Conservation (phyloP, 2,888 invertebrate species). For the Xestia c-nigrum region DNA sequence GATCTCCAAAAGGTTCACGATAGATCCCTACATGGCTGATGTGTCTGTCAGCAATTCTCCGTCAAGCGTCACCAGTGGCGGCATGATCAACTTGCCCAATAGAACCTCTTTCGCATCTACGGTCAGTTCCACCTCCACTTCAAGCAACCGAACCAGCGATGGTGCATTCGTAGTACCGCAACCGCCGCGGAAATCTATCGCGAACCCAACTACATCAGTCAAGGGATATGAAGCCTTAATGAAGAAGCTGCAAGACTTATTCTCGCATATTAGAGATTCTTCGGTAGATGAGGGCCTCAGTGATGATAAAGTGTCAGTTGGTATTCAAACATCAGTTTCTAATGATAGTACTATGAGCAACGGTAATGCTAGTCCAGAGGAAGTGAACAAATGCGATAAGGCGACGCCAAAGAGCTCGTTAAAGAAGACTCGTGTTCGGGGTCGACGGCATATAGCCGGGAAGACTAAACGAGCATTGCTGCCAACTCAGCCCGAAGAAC, state of each 20-base stretch:
- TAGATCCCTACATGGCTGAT: constrained; percentile 87
- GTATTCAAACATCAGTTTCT: constrained; percentile 81
- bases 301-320: constrained; percentile 86
- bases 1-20: constrained; percentile 86
- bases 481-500: constrained; percentile 86
- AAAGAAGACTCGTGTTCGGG: constrained; percentile 86
- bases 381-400: constrained; percentile 83
- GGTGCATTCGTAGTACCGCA: constrained; percentile 88
- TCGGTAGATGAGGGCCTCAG: constrained; percentile 77
- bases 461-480: constrained; percentile 86
- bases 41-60: constrained; percentile 86
- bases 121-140: constrained; percentile 83
- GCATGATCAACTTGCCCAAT: constrained; percentile 84
- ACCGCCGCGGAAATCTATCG: constrained; percentile 85
- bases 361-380: constrained; percentile 86
- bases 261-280: constrained; percentile 82
- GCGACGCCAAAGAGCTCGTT: constrained; percentile 89
- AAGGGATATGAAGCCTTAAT: constrained; percentile 86
- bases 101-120: constrained; percentile 87
- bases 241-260: constrained; percentile 86
- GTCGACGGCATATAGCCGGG: constrained; percentile 83
- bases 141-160: constrained; percentile 87
- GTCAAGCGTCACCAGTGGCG: constrained; percentile 87
- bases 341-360: constrained; percentile 80
- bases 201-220: constrained; percentile 82